Evolutionary conservation across 2,888 invertebrate genomes (phyloP).

Genomic region (Anthoptus insignis): DNA sequence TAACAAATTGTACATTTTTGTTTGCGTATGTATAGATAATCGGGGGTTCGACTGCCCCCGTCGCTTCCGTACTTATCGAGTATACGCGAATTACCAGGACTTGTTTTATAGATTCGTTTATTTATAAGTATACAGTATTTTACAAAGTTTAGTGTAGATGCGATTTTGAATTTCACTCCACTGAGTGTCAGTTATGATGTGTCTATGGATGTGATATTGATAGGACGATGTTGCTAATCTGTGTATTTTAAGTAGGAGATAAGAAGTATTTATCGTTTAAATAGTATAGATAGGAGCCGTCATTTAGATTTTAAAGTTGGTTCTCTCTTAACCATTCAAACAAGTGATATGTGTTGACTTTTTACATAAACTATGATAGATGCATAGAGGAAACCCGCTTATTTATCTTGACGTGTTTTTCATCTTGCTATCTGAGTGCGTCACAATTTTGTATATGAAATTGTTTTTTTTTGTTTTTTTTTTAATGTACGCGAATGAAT

Average conservation of each 20-base stretch:
- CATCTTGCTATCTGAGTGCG: constrained; percentile 61
- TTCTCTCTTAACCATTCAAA: constrained; percentile 68
- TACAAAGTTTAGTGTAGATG: constrained; percentile 27
- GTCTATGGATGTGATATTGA: constrained; percentile 83
- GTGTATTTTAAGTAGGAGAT: constrained; percentile 73
- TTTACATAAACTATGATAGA: constrained; percentile 22
- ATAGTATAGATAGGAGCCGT: constrained; percentile 77
- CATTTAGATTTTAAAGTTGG: constrained; percentile 68
- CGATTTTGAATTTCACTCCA: constrained; percentile 35
- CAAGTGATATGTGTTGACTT: constrained; percentile 28
- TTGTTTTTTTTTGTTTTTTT: no score
- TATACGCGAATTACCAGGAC: constrained; percentile 30
- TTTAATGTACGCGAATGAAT: no score
- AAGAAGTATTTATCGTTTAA: constrained; percentile 84
- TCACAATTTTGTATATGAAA: constrained; percentile 48
- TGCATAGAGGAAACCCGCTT: constrained; percentile 17
- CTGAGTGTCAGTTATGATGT: constrained; percentile 73
- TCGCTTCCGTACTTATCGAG: constrained; percentile 48
- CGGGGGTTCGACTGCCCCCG: constrained; percentile 11
- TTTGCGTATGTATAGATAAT: constrained; percentile 32
- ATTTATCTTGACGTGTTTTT: constrained; percentile 9
- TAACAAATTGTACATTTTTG: constrained; percentile 25
- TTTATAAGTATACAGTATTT: constrained; percentile 28
- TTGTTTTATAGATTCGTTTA: constrained; percentile 29
- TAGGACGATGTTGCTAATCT: constrained; percentile 77